A percentile compares a stretch with the other conserved stretches of the same genome.
phyloP scores from a whole-genome alignment of 2,888 invertebrate genomes.

The Disparrhopalites patrizii region DNA sequence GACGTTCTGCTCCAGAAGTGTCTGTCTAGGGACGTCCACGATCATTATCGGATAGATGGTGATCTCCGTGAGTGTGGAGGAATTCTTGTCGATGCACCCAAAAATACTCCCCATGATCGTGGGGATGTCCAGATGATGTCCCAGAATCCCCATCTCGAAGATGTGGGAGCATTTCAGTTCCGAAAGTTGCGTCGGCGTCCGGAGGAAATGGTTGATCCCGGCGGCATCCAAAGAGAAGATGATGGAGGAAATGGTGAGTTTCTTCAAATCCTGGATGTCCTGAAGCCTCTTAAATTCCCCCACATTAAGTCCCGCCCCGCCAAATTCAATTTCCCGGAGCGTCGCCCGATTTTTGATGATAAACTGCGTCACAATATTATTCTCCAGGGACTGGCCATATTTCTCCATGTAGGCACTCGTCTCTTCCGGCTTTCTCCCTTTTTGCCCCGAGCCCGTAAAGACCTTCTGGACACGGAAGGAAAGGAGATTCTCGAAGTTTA shows the following conservation, averaged over 20 bases:
- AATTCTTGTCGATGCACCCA: not conserved
- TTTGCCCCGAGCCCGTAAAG: not conserved
- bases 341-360: not conserved
- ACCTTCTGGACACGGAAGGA: slow-evolving; percentile 6
- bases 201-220: not conserved
- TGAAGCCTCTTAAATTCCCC: not conserved
- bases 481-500: not conserved
- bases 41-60: slow-evolving; percentile 1
- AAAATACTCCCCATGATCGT: not conserved
- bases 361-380: not conserved
- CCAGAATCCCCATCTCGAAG: not conserved
- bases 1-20: not conserved
- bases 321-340: not conserved
- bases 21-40: not conserved
- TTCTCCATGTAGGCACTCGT: slow-evolving; percentile 6
- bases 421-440: not conserved
- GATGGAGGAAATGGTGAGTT: not conserved
- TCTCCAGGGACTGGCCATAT: not conserved
- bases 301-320: not conserved
- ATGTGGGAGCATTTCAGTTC: slow-evolving; percentile 3
- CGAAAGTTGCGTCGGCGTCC: not conserved
- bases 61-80: not conserved
- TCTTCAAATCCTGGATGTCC: not conserved
- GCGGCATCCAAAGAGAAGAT: slow-evolving; percentile 2
- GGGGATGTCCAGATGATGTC: not conserved